A percentile compares a stretch with the other conserved stretches of the same genome.
Evolutionary conservation across 2,888 invertebrate species (phyloP).

Genomic region (Seladonia tumulorum): DNA sequence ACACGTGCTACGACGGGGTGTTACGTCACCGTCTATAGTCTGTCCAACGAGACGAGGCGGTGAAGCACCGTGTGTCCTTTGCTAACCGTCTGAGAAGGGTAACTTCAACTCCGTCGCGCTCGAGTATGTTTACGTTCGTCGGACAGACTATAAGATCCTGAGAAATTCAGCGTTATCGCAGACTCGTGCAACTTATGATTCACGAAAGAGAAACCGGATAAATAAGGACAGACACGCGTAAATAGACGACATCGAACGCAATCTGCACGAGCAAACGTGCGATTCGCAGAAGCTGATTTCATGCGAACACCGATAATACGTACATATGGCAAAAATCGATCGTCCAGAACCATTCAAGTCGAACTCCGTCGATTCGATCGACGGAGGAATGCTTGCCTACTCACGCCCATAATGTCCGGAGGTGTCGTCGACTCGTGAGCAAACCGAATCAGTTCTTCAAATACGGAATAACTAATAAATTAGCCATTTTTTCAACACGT

Average conservation of each 20-base stretch:
- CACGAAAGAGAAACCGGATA: constrained; percentile 43
- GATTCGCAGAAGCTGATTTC: constrained; percentile 7
- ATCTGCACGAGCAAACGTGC: constrained; percentile 50
- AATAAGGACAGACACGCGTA: constrained; percentile 35
- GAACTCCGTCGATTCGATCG: constrained; percentile 8
- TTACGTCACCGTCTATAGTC: constrained; percentile 1
- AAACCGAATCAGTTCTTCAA: neutral
- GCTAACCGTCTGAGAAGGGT: too few species aligned
- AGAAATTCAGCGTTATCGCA: constrained; percentile 34
- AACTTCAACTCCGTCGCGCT: too few species aligned
- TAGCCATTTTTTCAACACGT: too few species aligned
- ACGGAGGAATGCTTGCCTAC: constrained; percentile 5
- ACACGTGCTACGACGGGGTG: neutral
- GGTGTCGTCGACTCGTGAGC: neutral
- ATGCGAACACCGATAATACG: neutral
- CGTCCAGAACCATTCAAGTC: constrained; percentile 35
- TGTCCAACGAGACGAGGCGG: too few species aligned
- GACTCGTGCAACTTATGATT: constrained; percentile 8
- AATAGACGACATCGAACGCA: constrained; percentile 35
- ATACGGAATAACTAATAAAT: neutral
- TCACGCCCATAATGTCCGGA: neutral
- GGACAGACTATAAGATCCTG: neutral
- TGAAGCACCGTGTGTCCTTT: too few species aligned
- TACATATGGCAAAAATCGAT: constrained; percentile 62
- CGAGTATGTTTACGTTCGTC: too few species aligned